Evolutionary conservation across 2,888 invertebrate genomes (phyloP).

Genomic region (Operophtera brumata): DNA sequence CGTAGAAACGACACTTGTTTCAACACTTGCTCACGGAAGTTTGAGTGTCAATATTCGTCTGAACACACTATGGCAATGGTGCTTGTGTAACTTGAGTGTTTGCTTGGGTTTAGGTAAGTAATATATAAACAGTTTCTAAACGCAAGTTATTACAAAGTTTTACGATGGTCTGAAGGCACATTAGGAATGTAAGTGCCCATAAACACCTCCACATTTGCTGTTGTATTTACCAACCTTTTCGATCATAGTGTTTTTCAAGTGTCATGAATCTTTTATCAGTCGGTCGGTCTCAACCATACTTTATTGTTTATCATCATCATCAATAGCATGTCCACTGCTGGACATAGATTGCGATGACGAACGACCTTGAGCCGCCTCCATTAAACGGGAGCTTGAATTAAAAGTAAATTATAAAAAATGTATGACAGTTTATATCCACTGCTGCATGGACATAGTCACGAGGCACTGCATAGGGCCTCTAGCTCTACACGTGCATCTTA

Average conservation of each 20-base stretch:
- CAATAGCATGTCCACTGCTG: too few species aligned
- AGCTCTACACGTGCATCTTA: too few species aligned
- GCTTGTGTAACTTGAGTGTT: slow-evolving; percentile 28
- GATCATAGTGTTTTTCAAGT: not conserved
- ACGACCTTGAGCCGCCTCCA: too few species aligned
- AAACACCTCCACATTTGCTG: slow-evolving; percentile 1
- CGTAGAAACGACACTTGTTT: slow-evolving; percentile 50
- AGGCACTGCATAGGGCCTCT: too few species aligned
- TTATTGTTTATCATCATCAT: too few species aligned
- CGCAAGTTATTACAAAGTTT: slow-evolving; percentile 11
- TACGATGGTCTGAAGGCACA: slow-evolving; percentile 10
- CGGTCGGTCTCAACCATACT: not conserved
- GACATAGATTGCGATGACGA: too few species aligned
- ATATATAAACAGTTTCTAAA: slow-evolving; percentile 26
- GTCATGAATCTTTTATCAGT: not conserved
- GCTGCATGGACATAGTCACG: too few species aligned
- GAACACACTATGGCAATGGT: slow-evolving; percentile 28
- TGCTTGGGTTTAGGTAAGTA: slow-evolving; percentile 17
- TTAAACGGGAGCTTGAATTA: too few species aligned
- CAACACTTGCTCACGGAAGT: slow-evolving; percentile 37
- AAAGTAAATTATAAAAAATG: too few species aligned
- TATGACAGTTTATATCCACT: too few species aligned
- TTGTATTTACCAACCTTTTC: not conserved
- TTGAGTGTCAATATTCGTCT: slow-evolving; percentile 35
- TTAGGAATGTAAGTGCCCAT: slow-evolving; percentile 8